These are phyloP conservation scores for Tenodera sinensis DNA, from an alignment of 2,888 invertebrate species.

Conservation along the genomic window DNA sequence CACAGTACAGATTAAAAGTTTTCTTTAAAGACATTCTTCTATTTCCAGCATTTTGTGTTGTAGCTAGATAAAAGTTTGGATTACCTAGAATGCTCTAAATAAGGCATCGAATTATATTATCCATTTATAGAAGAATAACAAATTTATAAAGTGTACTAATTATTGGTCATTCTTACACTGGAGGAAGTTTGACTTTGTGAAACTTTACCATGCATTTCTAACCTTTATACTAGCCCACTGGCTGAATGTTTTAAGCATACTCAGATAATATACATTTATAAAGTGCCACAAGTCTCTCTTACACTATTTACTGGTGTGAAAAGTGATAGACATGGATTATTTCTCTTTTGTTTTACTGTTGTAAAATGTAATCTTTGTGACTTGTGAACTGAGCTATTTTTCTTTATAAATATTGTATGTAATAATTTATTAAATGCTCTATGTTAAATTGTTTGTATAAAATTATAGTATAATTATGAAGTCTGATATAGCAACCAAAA, in stretches of 20 bases:
- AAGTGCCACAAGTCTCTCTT: neutral
- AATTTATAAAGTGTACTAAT: neutral
- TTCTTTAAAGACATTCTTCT: too few species aligned
- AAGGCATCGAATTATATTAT: neutral
- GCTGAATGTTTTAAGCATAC: neutral
- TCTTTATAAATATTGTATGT: constrained; percentile 7
- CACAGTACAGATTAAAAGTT: too few species aligned
- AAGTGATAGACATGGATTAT: neutral
- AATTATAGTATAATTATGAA: neutral
- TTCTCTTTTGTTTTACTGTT: constrained; percentile 3
- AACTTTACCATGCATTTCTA: neutral
- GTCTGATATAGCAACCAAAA: neutral
- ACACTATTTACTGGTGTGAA: neutral
- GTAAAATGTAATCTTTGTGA: constrained; percentile 13
- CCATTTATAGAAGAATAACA: neutral
- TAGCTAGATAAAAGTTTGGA: neutral
- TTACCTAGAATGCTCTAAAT: neutral
- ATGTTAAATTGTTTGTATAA: constrained; percentile 12
- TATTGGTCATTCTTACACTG: neutral
- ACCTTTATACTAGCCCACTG: neutral
- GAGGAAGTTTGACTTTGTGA: neutral
- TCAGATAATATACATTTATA: neutral
- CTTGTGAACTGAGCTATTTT: neutral
- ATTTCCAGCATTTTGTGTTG: neutral
- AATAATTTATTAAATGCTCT: constrained; percentile 11